phyloP scores from a whole-genome alignment of 2,113 vertebrate genomes.

The Xyliphius kryptos region DNA sequence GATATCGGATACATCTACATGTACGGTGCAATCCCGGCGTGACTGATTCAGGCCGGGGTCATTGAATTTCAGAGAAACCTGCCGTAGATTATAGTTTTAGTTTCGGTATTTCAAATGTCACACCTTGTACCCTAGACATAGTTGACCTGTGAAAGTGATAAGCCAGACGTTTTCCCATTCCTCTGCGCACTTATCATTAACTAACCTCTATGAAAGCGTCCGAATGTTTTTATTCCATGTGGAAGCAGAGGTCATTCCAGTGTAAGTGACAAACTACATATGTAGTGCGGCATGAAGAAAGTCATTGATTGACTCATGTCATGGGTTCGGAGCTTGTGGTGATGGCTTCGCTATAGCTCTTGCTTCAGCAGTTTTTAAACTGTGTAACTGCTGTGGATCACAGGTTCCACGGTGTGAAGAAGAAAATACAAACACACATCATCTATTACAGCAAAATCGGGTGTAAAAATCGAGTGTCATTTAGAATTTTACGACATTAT shows the following conservation, averaged over 20 bases:
- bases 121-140: slow-evolving; percentile 15
- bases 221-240: slow-evolving; percentile 45
- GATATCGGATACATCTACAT: too few relatives aligned
- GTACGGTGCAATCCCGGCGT: too few relatives aligned
- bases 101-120: slow-evolving; percentile 39
- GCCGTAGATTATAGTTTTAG: slow-evolving; percentile 27
- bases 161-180: slow-evolving; percentile 25
- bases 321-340: slow-evolving; percentile 31
- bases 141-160: slow-evolving; percentile 19
- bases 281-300: slow-evolving; percentile 38
- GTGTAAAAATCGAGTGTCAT: too few relatives aligned
- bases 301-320: slow-evolving; percentile 53
- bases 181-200: slow-evolving; percentile 44
- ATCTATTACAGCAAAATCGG: neutral
- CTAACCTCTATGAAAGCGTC: slow-evolving; percentile 45
- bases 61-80: too few relatives aligned
- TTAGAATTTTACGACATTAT: neutral
- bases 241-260: slow-evolving; percentile 41
- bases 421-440: neutral
- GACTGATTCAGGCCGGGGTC: too few relatives aligned
- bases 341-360: slow-evolving; percentile 15
- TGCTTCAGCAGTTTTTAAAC: slow-evolving; percentile 19
- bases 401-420: neutral
- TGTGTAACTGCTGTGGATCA: neutral
- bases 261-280: slow-evolving; percentile 46